Base-by-base conservation (phyloP, 2,113 vertebrate species). In the Sprattus sprattus region DNA sequence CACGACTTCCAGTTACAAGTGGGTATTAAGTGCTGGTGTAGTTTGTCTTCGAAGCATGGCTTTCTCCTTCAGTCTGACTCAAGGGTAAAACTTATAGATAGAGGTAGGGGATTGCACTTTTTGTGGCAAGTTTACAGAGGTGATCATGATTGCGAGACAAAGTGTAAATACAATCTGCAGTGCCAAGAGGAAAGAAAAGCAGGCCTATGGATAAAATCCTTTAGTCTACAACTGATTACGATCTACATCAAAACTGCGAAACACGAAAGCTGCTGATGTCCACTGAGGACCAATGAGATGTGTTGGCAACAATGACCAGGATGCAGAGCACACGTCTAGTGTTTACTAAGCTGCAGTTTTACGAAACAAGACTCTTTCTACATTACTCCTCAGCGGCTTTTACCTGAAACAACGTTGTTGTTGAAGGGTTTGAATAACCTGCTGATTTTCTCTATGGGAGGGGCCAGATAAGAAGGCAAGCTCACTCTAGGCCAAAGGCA, bases 41-140 rank as follows among this genome's bases (percentile, higher is more conserved):
- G 71, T 78, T 78, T 32, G 28, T 78, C 71, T 78, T 78, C 20
- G 10, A 32, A 39, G 71, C 32, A 39, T 39, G 71, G 71, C 71
- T 78, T 39, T 78, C 71, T 78, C 71, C 71, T 78, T 32, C 64
- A 32, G 64, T 75, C 28, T 1, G 64, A 39, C 67, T 39, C 13
- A 75, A 75, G 67, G 67, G 67, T 13, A 75, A 75, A 39, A 32
- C 67, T 28, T 39, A 13, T 15, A 28, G 28, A 13, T 16, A 32
- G 71, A 78, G 71, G 71, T 78, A 78, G 71, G 71, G 71, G 71
- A 32, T 28, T 75, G 67, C 67, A 75, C 67, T 39, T 75, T 39
- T 32, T 15, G 25, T 32, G 67, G 28, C 28, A 32, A 78, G 71
- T 78, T 13, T 32, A 78, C 28, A 78, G 13, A 78, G 32, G 28